Evolutionary conservation across 2,888 invertebrate species (phyloP), one percentile per base, ranked within the genome.

Genomic region (Lepidocyrtinus sp.): DNA sequence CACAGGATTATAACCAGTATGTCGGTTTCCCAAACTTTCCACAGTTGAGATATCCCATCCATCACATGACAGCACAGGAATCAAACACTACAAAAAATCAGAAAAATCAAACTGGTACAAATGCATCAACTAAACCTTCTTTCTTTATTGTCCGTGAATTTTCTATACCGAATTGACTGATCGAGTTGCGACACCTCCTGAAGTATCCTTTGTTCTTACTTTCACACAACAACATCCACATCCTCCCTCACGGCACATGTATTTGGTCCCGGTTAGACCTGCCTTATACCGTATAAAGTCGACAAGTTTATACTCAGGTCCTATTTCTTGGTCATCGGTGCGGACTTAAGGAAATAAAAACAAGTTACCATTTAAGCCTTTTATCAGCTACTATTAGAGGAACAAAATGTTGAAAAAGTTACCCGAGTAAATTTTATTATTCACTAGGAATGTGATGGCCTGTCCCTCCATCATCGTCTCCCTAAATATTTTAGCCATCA

Each of bases 41-140:
- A 93, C 90, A 0, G 95, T 95, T n/a, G 90, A 92, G 36, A 95
- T 90, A 68, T 92, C 91, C 92, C 93, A 93, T 3, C 92, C 89
- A 86, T 92, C 91, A 85, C 93, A 93, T 2, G 91, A 90, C 50
- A 92, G 89, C 27, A 89, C 81, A 0, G 89, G 89, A 63, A 88
- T 86, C 62, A 89, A 86, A 81, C 90, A 90, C 89, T 90, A 59
- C 2, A 88, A 88, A 73, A 26, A 68, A 19, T 76, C 24, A 61
- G 67, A 55, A 50, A 76, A 19, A 71, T 27, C 9, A 22, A 74
- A 46, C 64, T 61, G 61, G 26, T 61, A n/a, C n/a, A 50, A 12
- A 3, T 87, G 72, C 86, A 75, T 62, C 87, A 22, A 62, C 5
- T 24, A 5, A 50, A 69, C 3, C 87, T 64, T 88, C 67, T 1